Evolutionary conservation across 2,888 invertebrate genomes (phyloP).

Genomic region (Chymomyza amoena): DNA sequence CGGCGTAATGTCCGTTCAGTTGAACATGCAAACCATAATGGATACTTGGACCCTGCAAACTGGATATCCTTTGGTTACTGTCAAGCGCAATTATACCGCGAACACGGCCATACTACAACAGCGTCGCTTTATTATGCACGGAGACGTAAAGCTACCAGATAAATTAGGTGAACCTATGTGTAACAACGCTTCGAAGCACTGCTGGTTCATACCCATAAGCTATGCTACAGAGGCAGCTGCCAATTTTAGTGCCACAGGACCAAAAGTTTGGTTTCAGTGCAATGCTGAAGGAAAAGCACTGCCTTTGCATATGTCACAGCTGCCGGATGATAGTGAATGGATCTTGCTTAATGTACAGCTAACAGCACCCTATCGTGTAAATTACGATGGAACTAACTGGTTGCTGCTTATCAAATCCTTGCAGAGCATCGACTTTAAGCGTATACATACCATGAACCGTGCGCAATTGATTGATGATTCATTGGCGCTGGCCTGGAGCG

Average conservation of each 20-base stretch:
- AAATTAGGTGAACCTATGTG: not conserved
- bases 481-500: conserved; percentile 83
- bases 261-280: conserved; percentile 81
- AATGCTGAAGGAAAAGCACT: conserved; percentile 25
- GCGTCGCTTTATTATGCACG: conserved; percentile 75
- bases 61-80: conserved; percentile 87
- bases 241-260: conserved; percentile 80
- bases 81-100: conserved; percentile 81
- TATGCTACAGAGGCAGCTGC: conserved; percentile 79
- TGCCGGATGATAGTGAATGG: conserved; percentile 81
- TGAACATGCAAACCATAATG: conserved; percentile 87
- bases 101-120: conserved; percentile 81
- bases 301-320: conserved; percentile 54
- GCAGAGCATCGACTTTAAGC: conserved; percentile 79
- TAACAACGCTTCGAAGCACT: conserved; percentile 47
- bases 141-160: not conserved
- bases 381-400: conserved; percentile 88
- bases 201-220: conserved; percentile 84
- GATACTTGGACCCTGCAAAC: conserved; percentile 92
- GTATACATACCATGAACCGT: conserved; percentile 85
- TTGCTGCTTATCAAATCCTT: conserved; percentile 81
- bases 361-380: conserved; percentile 85
- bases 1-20: conserved; percentile 79
- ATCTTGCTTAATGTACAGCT: conserved; percentile 86
- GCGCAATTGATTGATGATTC: conserved; percentile 91